Evolutionary conservation across 2,113 vertebrate species (phyloP).

Genomic region (Salvelinus namaycush): DNA sequence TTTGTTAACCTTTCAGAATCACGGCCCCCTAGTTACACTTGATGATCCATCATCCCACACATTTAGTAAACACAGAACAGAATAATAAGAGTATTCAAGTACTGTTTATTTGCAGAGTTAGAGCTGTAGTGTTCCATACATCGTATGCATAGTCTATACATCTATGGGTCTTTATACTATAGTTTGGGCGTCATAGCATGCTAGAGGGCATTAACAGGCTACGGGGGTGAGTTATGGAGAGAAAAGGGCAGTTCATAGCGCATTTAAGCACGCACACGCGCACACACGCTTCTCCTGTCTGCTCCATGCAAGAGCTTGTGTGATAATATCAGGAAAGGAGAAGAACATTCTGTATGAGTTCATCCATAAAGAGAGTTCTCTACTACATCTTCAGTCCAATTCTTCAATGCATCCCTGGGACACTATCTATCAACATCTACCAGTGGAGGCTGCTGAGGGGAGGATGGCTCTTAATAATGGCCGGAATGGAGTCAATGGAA

Average conservation of each 20-base stretch:
- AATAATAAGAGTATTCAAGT: not conserved
- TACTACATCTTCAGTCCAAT: not conserved
- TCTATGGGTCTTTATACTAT: too few relatives aligned
- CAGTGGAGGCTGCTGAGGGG: too few relatives aligned
- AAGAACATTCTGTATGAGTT: not conserved
- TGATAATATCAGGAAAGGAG: not conserved
- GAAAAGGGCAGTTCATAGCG: not conserved
- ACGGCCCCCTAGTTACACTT: too few relatives aligned
- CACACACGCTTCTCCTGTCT: not conserved
- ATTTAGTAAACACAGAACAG: not conserved
- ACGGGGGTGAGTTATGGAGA: not conserved
- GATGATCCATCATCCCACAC: not conserved
- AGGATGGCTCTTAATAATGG: too few relatives aligned
- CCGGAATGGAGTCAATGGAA: too few relatives aligned
- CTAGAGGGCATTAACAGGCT: not conserved
- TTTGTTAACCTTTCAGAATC: too few relatives aligned
- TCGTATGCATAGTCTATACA: too few relatives aligned
- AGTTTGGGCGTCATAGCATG: not conserved
- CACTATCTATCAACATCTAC: too few relatives aligned
- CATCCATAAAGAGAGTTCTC: not conserved
- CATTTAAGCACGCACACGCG: not conserved
- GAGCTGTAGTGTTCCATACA: not conserved
- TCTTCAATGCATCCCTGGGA: constrained; percentile 13
- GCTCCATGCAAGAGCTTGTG: not conserved
- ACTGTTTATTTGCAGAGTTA: constrained; percentile 3